Evolutionary conservation across 2,888 invertebrate species (phyloP).

Genomic region (Drosophila tripunctata): DNA sequence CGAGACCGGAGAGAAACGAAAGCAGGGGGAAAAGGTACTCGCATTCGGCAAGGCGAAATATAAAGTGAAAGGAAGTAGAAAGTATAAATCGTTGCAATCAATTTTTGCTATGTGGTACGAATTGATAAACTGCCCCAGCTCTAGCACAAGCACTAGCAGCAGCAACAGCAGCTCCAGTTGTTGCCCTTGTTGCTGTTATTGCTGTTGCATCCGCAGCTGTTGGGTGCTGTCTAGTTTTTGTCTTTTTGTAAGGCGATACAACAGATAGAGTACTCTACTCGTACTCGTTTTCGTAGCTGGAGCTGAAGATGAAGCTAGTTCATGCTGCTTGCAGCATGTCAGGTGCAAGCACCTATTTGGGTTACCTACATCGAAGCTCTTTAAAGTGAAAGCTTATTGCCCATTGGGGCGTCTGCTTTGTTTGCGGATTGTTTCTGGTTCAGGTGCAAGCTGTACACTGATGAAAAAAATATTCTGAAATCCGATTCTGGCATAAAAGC

Average conservation of each 20-base stretch:
- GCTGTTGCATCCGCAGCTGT: slow-evolving; percentile 37
- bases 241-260: slow-evolving; percentile 40
- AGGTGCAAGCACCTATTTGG: slow-evolving; percentile 59
- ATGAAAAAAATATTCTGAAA: not conserved
- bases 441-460: not conserved
- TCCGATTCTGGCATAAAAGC: too few relatives aligned
- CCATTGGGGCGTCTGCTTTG: slow-evolving; percentile 23
- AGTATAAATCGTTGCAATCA: slow-evolving; percentile 81
- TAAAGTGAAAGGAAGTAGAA: slow-evolving; percentile 81
- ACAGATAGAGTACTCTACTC: slow-evolving; percentile 17
- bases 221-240: slow-evolving; percentile 7
- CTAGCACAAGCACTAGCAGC: too few relatives aligned
- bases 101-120: slow-evolving; percentile 79
- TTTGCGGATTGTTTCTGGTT: slow-evolving; percentile 34
- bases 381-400: slow-evolving; percentile 53
- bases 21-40: slow-evolving; percentile 43
- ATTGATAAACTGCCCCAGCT: slow-evolving; percentile 76
- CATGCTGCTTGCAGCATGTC: slow-evolving; percentile 10
- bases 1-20: slow-evolving; percentile 8
- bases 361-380: slow-evolving; percentile 59
- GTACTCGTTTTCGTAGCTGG: not conserved
- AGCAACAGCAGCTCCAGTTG: too few relatives aligned
- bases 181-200: not conserved
- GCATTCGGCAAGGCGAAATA: slow-evolving; percentile 46
- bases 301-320: slow-evolving; percentile 1